A percentile compares a stretch with the other conserved stretches of the same genome.
phyloP scores from a whole-genome alignment of 92 coral and sea anemone genomes.

The Porites lobata region DNA sequence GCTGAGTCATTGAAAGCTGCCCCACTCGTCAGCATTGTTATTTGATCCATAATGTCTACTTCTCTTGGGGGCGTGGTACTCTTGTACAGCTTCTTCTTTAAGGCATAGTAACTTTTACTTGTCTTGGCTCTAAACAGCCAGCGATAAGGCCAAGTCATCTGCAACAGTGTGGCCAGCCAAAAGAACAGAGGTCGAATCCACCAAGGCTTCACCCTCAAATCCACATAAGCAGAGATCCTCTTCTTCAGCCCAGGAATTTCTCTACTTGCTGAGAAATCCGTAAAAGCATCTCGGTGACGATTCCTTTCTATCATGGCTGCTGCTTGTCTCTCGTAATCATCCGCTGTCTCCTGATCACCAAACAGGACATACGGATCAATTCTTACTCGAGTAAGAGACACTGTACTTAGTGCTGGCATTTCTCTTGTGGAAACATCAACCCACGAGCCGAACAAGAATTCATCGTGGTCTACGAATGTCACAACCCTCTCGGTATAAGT shows the following conservation, averaged over 20 bases:
- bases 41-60: slow-evolving; percentile 66
- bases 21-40: slow-evolving; percentile 27
- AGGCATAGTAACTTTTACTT: slow-evolving; percentile 57
- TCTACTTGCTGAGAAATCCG: slow-evolving; percentile 40
- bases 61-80: slow-evolving; percentile 56
- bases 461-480: slow-evolving; percentile 50
- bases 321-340: slow-evolving; percentile 62
- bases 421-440: slow-evolving; percentile 69
- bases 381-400: slow-evolving; percentile 72
- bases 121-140: slow-evolving; percentile 78
- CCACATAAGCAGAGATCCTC: slow-evolving; percentile 74
- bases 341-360: slow-evolving; percentile 75
- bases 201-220: slow-evolving; percentile 21
- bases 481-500: slow-evolving; percentile 66
- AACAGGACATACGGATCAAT: slow-evolving; percentile 59
- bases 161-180: slow-evolving; percentile 2
- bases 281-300: slow-evolving; percentile 52
- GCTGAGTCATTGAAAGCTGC: background rate
- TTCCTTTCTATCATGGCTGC: slow-evolving; percentile 50
- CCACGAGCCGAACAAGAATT: slow-evolving; percentile 62
- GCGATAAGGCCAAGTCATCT: slow-evolving; percentile 23
- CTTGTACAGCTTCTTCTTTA: slow-evolving; percentile 67
- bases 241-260: slow-evolving; percentile 70
- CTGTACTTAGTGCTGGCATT: slow-evolving; percentile 64
- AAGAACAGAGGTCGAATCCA: background rate